Evolutionary conservation across 2,888 invertebrate species (phyloP).

Genomic region (Andrena minutula): DNA sequence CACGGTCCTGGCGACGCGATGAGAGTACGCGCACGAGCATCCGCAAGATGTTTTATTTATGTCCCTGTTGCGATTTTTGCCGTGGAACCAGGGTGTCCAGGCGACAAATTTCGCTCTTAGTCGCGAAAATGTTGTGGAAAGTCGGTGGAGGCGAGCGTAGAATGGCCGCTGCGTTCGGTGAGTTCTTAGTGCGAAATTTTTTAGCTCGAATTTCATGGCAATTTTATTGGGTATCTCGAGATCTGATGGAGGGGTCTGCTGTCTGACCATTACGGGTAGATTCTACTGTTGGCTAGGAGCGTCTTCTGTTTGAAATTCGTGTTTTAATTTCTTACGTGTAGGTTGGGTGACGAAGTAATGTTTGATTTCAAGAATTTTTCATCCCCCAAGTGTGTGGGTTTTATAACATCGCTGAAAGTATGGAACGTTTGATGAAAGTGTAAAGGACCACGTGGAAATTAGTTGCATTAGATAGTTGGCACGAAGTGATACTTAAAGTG

Average conservation of each 20-base stretch:
- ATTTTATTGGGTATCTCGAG: background rate
- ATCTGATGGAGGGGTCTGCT: background rate
- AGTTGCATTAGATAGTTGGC: too few relatives aligned
- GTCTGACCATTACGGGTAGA: background rate
- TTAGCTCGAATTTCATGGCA: background rate
- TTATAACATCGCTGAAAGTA: too few relatives aligned
- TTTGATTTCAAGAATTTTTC: too few relatives aligned
- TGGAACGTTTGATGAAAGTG: too few relatives aligned
- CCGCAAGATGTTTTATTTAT: slow-evolving; percentile 69
- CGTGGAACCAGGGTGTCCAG: slow-evolving; percentile 27
- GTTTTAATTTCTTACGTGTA: background rate
- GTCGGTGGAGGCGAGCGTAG: background rate
- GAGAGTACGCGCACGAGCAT: slow-evolving; percentile 61
- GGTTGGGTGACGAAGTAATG: too few relatives aligned
- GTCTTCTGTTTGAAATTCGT: background rate
- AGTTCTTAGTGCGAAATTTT: slow-evolving; percentile 10
- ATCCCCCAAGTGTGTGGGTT: too few relatives aligned
- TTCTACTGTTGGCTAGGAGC: background rate
- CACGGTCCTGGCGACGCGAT: slow-evolving; percentile 66
- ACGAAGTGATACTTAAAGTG: too few relatives aligned
- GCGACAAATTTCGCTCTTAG: slow-evolving; percentile 34
- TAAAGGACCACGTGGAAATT: too few relatives aligned
- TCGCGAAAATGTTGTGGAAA: slow-evolving; percentile 7
- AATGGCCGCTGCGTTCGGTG: slow-evolving; percentile 39
- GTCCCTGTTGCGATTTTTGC: slow-evolving; percentile 49